Conservation (phyloP, 2,113 vertebrate genomes). For the Hipposideros armiger region DNA sequence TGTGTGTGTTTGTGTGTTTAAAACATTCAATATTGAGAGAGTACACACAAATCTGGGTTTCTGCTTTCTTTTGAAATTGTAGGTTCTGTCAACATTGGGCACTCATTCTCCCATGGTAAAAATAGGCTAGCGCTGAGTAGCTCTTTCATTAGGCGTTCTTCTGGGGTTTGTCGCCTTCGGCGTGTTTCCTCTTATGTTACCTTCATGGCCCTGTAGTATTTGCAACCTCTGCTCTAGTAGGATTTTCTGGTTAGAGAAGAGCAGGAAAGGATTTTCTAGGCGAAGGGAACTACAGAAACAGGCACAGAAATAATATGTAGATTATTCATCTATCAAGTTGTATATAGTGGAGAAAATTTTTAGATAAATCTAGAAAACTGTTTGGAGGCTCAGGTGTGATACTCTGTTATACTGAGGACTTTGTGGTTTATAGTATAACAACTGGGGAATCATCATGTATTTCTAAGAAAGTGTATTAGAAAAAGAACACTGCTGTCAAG, state of each 20-base stretch:
- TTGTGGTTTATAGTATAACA: constrained; percentile 25
- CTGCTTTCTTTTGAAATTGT: constrained; percentile 9
- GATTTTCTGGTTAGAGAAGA: constrained; percentile 21
- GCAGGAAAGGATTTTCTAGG: constrained; percentile 31
- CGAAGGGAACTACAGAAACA: not conserved
- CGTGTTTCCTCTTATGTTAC: not conserved
- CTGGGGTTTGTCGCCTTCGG: not conserved
- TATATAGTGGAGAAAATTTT: not conserved
- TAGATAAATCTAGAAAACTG: constrained; percentile 14
- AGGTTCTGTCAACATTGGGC: not conserved
- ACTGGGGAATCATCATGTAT: not conserved
- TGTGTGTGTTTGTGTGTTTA: not conserved
- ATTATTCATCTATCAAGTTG: not conserved
- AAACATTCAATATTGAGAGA: not conserved
- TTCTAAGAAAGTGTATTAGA: constrained; percentile 49
- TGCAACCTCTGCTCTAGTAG: not conserved
- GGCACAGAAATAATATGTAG: not conserved
- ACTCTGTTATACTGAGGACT: not conserved
- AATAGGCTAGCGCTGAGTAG: not conserved
- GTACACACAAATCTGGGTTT: not conserved
- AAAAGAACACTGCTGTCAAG: not conserved
- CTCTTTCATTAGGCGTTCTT: not conserved
- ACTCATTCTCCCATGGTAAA: not conserved
- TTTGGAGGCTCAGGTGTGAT: not conserved
- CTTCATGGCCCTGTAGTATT: not conserved